Percentiles rank a stretch among this genome's conserved stretches.
phyloP scores from a whole-genome alignment of 2,888 invertebrate species.

The Pegoplata infirma region DNA sequence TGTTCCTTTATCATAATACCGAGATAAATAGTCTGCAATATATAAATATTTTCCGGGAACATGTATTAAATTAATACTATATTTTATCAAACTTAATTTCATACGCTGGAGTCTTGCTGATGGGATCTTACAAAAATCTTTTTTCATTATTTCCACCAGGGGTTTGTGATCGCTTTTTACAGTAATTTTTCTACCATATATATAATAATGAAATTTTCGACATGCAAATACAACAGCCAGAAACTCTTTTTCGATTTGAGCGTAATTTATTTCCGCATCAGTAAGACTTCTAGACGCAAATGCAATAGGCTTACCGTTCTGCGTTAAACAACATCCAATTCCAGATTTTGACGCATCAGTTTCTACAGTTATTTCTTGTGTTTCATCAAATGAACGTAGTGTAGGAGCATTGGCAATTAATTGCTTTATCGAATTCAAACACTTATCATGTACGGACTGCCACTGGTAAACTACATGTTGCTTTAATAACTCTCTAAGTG shows the following conservation, averaged over 20 bases:
- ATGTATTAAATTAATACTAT: constrained; percentile 51
- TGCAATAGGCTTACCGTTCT: constrained; percentile 69
- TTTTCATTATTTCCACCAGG: constrained; percentile 67
- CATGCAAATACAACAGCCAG: constrained; percentile 70
- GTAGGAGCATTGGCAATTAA: constrained; percentile 51
- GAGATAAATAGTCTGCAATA: constrained; percentile 57
- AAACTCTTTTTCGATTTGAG: constrained; percentile 75
- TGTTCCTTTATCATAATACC: constrained; percentile 8
- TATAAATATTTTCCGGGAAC: constrained; percentile 56
- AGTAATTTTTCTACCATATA: too few relatives aligned
- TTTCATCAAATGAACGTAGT: too few relatives aligned
- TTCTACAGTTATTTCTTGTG: too few relatives aligned
- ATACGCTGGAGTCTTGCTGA: constrained; percentile 67
- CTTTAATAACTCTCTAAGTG: constrained; percentile 13
- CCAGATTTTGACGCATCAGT: too few relatives aligned
- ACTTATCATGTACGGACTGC: constrained; percentile 44
- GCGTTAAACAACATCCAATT: constrained; percentile 66
- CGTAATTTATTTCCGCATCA: too few relatives aligned
- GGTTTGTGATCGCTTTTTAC: constrained; percentile 71
- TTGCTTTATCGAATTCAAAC: constrained; percentile 41
- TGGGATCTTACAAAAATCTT: constrained; percentile 66
- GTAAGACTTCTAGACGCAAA: constrained; percentile 69
- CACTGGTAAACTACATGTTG: constrained; percentile 43
- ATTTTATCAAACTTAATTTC: constrained; percentile 67
- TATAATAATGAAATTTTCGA: too few relatives aligned